These are phyloP conservation scores for Euwallacea fornicatus DNA, from an alignment of 1,140 invertebrate genomes.

Conservation along the genomic window DNA sequence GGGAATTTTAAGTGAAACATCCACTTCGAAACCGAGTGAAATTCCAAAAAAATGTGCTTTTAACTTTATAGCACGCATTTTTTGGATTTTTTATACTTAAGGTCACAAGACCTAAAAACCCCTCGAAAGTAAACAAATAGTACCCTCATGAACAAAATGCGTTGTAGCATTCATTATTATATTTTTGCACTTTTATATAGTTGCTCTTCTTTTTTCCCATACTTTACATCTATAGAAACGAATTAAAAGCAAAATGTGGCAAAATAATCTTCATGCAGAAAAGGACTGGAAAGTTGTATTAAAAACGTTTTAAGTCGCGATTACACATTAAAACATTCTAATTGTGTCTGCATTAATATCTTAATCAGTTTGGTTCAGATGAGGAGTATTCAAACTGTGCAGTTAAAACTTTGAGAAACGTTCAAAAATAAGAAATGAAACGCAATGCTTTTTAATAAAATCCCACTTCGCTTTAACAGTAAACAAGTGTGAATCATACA, in stretches of 20 bases:
- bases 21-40: not conserved
- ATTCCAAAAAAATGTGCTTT: not conserved
- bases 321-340: no score
- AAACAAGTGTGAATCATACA: not conserved
- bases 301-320: no score
- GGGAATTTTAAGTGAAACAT: not conserved
- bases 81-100: not conserved
- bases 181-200: not conserved
- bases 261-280: no score
- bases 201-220: not conserved
- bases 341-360: no score
- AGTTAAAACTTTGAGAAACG: no score
- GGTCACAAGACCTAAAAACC: not conserved
- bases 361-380: no score
- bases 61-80: not conserved
- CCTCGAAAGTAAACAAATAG: not conserved
- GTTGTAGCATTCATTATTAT: not conserved
- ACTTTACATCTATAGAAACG: not conserved
- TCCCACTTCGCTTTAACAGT: constrained; percentile 1
- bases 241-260: no score
- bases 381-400: no score
- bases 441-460: not conserved
- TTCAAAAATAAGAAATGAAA: no score
- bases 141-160: not conserved
- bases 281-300: no score